Percentiles rank a stretch among this genome's conserved stretches.
phyloP scores from a whole-genome alignment of 2,797 vertebrate species.

The Rhabdomys pumilio region DNA sequence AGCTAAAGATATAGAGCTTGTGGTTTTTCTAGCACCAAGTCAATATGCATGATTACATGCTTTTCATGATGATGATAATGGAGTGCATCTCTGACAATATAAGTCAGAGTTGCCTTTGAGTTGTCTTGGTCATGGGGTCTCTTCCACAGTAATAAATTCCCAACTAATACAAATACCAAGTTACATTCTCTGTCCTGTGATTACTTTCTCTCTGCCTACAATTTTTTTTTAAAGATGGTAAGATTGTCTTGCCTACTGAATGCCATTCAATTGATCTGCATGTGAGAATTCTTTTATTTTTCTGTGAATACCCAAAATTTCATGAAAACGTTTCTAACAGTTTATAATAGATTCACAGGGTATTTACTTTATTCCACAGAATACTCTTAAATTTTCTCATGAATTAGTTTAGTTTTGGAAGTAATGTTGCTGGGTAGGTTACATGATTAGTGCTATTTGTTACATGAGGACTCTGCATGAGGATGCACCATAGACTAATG shows the following conservation, averaged over 20 bases:
- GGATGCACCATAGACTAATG: not conserved
- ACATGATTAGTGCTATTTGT: not conserved
- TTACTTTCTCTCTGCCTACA: too few species aligned
- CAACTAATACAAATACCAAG: too few species aligned
- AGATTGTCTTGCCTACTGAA: not conserved
- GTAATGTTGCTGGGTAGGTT: not conserved
- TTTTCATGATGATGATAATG: too few species aligned
- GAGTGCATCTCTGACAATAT: too few species aligned
- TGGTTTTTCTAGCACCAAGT: too few species aligned
- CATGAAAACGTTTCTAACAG: not conserved
- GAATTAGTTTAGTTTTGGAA: not conserved
- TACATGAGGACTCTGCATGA: not conserved
- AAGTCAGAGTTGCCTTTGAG: too few species aligned
- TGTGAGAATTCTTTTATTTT: constrained; percentile 16
- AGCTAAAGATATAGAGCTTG: too few species aligned
- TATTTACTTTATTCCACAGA: not conserved
- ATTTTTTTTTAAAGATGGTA: not conserved
- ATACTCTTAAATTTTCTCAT: not conserved
- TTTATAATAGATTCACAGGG: not conserved
- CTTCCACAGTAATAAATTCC: too few species aligned
- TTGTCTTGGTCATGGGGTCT: too few species aligned
- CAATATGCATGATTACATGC: too few species aligned
- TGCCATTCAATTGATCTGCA: not conserved
- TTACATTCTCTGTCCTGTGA: too few species aligned
- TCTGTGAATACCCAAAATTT: not conserved